Evolutionary conservation across 2,888 invertebrate species (phyloP).

Genomic region (Noctua pronuba): DNA sequence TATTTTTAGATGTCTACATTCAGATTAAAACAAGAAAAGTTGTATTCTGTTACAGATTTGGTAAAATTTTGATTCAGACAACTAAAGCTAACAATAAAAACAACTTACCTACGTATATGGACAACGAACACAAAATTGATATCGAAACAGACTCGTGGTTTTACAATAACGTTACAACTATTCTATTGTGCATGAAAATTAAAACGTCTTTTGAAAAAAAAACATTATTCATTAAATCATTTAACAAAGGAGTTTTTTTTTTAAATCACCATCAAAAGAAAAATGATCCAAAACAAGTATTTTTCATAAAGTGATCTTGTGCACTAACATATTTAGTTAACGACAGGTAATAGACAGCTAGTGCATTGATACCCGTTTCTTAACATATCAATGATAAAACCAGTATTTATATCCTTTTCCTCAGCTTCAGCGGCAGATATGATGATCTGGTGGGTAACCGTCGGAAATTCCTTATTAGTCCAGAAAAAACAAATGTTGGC

Average conservation of each 20-base stretch:
- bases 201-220: neutral
- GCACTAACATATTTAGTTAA: conserved; percentile 14
- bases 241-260: neutral
- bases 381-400: conserved; percentile 28
- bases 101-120: neutral
- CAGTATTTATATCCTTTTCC: conserved; percentile 19
- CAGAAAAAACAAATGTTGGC: conserved; percentile 10
- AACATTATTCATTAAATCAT: neutral
- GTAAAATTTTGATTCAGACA: neutral
- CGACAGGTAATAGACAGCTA: conserved; percentile 26
- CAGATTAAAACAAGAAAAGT: neutral
- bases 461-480: conserved; percentile 14
- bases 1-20: conserved; percentile 6
- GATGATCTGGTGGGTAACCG: conserved; percentile 5
- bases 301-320: neutral
- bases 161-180: neutral
- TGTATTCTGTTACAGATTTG: neutral
- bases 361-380: conserved; percentile 29
- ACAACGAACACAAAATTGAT: neutral
- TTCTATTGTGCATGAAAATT: neutral
- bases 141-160: neutral
- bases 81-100: neutral
- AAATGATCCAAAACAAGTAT: conserved; percentile 15
- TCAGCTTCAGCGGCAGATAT: conserved; percentile 25
- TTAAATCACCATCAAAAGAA: conserved; percentile 15